These are phyloP conservation scores for Adineta ricciae DNA, from an alignment of 2,888 invertebrate genomes.

Conservation along the genomic window DNA sequence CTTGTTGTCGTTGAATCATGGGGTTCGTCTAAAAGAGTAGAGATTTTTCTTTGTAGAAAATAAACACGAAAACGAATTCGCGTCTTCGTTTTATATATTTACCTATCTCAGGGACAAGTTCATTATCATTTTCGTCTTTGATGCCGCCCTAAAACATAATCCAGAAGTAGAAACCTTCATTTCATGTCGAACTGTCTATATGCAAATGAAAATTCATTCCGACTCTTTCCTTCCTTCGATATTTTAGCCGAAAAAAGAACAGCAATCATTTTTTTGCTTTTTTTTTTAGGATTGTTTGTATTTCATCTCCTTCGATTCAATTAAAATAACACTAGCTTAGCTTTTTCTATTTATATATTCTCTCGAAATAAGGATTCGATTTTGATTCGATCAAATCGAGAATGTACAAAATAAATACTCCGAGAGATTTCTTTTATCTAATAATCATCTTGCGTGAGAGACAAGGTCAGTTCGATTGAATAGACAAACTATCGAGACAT, in stretches of 20 bases:
- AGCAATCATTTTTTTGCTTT: not conserved
- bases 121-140: not conserved
- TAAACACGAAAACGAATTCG: not conserved
- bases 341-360: not conserved
- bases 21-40: not conserved
- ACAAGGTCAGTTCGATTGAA: not conserved
- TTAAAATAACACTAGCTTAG: not conserved
- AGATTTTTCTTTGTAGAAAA: no score
- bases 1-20: not conserved
- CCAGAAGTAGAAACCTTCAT: not conserved
- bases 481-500: not conserved
- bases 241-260: not conserved
- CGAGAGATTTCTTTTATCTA: not conserved
- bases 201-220: not conserved
- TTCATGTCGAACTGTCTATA: not conserved
- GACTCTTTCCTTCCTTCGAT: not conserved
- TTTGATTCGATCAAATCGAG: not conserved
- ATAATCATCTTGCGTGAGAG: not conserved
- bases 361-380: not conserved
- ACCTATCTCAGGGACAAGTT: not conserved
- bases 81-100: not conserved
- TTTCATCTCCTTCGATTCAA: not conserved
- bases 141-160: not conserved
- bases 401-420: not conserved
- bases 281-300: not conserved